Conservation (phyloP, 1,140 invertebrate genomes). For the Leptoteleia sp. region DNA sequence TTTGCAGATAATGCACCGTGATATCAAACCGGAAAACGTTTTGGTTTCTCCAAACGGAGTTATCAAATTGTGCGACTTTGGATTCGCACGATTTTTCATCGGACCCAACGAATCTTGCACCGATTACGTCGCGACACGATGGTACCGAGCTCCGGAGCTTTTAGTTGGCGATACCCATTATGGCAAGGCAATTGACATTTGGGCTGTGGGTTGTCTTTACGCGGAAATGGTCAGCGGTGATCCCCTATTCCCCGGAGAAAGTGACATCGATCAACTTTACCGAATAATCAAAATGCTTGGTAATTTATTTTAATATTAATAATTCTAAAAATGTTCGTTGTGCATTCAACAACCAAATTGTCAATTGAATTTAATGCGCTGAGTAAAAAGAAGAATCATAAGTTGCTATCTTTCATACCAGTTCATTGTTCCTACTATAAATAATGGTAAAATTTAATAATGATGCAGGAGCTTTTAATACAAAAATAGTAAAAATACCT, state of each 20-base stretch:
- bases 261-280: slow-evolving; percentile 95
- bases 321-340: too few relatives aligned
- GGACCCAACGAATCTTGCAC: slow-evolving; percentile 87
- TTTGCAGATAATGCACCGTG: slow-evolving; percentile 91
- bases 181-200: slow-evolving; percentile 91
- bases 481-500: too few relatives aligned
- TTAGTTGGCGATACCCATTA: slow-evolving; percentile 88
- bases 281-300: slow-evolving; percentile 89
- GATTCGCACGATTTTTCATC: slow-evolving; percentile 88
- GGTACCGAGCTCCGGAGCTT: slow-evolving; percentile 93
- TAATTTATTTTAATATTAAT: too few relatives aligned
- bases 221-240: slow-evolving; percentile 93
- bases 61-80: slow-evolving; percentile 94
- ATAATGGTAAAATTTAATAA: too few relatives aligned
- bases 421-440: too few relatives aligned
- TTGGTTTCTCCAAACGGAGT: slow-evolving; percentile 90
- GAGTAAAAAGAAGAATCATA: too few relatives aligned
- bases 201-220: slow-evolving; percentile 93
- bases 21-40: slow-evolving; percentile 96
- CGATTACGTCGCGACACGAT: slow-evolving; percentile 91
- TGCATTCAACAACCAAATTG: too few relatives aligned
- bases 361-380: too few relatives aligned
- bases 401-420: too few relatives aligned
- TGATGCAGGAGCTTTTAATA: too few relatives aligned
- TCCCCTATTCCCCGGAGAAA: slow-evolving; percentile 93